Evolutionary conservation across 2,888 invertebrate genomes (phyloP), one percentile per base, ranked within the genome.

Genomic region (Cosmorhoe ocellata): DNA sequence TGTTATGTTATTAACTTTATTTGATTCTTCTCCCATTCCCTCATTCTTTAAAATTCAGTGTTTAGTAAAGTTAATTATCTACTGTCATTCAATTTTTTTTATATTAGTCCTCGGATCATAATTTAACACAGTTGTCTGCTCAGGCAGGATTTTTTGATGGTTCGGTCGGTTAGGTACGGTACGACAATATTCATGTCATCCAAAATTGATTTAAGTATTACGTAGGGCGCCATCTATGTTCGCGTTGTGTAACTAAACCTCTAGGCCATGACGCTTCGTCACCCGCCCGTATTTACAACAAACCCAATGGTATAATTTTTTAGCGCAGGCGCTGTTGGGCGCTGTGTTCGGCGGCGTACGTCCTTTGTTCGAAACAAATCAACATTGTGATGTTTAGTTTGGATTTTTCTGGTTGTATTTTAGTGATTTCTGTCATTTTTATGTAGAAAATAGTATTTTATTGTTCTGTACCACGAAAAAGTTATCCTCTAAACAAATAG

Each of bases 321-420:
- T 85, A 76, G 84, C 90, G 90, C 90, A 90, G 79, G 90, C 90
- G 89, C 87, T 84, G 79, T 86, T 78, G 71, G 79, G 89, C 89
- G 88, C 86, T 84, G 80, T 84, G 79, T 71, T 83, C 81, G 81
- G 78, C 82, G 82, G 85, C 89, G 88, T 88, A 84, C 79, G 89
- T 90, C 90, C 89, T 90, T 91, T 88, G 85, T 90, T 90, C 90
- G 87, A 87, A 86, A 86, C 83, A 86, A 90, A 83, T 89, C 89
- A 89, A 89, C 90, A 88, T 86, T 81, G 84, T 77, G 76, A 74
- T 40, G 28, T 84, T 76, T 74, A 79, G 79, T 84, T 85, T 77
- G 67, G 78, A 80, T 82, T 71, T 78, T 82, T 83, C 76, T 73
- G 69, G 76, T 72, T 74, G 67, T 67, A 76, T 71, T 78, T 77